Evolutionary conservation across 2,888 invertebrate genomes (phyloP).

Genomic region (Philonicus albiceps): DNA sequence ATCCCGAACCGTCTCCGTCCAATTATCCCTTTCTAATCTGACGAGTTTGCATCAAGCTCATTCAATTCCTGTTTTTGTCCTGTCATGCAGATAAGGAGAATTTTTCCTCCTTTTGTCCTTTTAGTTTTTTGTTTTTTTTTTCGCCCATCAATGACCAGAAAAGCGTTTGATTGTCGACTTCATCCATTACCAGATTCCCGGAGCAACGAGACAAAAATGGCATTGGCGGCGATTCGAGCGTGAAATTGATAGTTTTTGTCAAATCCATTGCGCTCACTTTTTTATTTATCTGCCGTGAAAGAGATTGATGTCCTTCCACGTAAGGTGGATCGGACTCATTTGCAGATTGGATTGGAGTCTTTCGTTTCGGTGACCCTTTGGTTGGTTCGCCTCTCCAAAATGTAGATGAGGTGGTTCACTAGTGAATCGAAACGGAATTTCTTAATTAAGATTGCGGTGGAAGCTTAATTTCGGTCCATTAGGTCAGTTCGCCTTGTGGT

Average conservation of each 20-base stretch:
- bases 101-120: not conserved
- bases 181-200: constrained; percentile 32
- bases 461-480: constrained; percentile 35
- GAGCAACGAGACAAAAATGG: constrained; percentile 24
- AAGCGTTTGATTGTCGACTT: constrained; percentile 35
- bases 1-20: not conserved
- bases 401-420: not conserved
- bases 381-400: not conserved
- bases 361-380: constrained; percentile 19
- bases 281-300: constrained; percentile 40
- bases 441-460: constrained; percentile 38
- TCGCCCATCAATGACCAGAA: constrained; percentile 25
- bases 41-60: constrained; percentile 15
- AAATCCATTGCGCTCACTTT: constrained; percentile 9
- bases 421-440: constrained; percentile 15
- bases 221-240: constrained; percentile 27
- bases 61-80: constrained; percentile 9
- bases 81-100: constrained; percentile 35
- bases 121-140: not conserved
- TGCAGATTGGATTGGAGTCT: constrained; percentile 42
- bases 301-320: constrained; percentile 36
- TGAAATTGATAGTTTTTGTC: constrained; percentile 41
- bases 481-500: constrained; percentile 37
- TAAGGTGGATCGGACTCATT: constrained; percentile 41
- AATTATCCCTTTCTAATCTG: constrained; percentile 19